phyloP scores from a whole-genome alignment of 2,113 vertebrate genomes.

The Jacana jacana region DNA sequence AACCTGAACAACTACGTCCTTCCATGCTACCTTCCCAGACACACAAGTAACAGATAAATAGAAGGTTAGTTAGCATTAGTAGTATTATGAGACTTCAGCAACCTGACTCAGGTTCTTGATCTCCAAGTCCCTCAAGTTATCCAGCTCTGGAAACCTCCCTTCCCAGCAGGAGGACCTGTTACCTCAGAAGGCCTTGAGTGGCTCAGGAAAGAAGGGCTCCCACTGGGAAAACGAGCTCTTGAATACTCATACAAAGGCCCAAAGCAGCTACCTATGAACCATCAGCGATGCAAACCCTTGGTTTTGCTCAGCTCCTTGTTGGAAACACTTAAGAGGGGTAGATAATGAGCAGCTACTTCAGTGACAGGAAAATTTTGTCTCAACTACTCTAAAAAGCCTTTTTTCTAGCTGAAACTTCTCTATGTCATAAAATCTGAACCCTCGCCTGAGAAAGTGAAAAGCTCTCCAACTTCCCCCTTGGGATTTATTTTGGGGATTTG shows the following conservation, averaged over 20 bases:
- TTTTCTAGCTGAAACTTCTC: neutral
- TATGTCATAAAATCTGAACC: neutral
- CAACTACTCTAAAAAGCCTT: neutral
- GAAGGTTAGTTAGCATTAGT: neutral
- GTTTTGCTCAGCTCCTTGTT: neutral
- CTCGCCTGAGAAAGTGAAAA: neutral
- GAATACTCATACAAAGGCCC: neutral
- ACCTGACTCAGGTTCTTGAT: neutral
- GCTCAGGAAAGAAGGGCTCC: neutral
- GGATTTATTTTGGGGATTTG: neutral
- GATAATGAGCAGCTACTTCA: neutral
- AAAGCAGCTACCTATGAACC: neutral
- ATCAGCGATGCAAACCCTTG: neutral
- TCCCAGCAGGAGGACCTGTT: neutral
- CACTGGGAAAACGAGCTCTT: neutral
- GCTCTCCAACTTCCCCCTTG: neutral
- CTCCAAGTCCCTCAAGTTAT: neutral
- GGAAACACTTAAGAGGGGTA: neutral
- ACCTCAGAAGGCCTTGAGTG: neutral
- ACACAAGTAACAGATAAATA: neutral
- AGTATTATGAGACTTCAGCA: neutral
- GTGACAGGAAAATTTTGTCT: neutral
- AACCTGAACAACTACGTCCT: neutral
- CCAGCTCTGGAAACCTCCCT: neutral
- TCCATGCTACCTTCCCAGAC: neutral